These are phyloP conservation scores for Ophioninae sp. DNA, from an alignment of 2,888 invertebrate species.

Conservation along the genomic window DNA sequence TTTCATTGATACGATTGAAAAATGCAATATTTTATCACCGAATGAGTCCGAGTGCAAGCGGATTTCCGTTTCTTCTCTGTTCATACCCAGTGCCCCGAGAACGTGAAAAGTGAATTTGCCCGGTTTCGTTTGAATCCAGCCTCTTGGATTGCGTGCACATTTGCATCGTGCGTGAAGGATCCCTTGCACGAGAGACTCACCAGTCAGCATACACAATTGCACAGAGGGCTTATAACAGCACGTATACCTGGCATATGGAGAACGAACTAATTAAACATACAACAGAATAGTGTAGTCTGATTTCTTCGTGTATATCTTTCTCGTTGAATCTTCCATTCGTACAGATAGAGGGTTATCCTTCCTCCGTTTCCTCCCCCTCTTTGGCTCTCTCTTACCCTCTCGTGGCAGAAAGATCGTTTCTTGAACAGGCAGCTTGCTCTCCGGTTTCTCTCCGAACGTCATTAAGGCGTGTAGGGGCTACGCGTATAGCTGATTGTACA, in stretches of 20 bases:
- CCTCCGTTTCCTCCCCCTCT: constrained; percentile 18
- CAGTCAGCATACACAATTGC: constrained; percentile 6
- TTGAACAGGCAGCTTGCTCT: constrained; percentile 51
- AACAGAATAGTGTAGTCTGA: constrained; percentile 44
- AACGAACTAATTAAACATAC: constrained; percentile 61
- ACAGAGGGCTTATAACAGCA: constrained; percentile 11
- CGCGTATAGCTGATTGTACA: constrained; percentile 40
- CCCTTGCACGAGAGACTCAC: constrained; percentile 37
- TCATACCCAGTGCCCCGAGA: constrained; percentile 40
- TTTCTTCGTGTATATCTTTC: constrained; percentile 56
- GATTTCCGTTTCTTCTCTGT: constrained; percentile 2
- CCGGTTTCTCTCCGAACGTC: constrained; percentile 56
- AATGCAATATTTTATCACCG: not conserved
- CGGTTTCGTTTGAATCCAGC: constrained; percentile 41
- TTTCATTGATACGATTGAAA: not conserved
- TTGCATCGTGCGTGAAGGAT: constrained; percentile 47
- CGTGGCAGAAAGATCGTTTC: constrained; percentile 42
- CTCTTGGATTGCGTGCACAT: constrained; percentile 29
- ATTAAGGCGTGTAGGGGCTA: constrained; percentile 56
- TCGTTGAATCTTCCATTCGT: constrained; percentile 50
- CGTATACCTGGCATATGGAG: constrained; percentile 28
- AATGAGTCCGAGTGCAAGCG: constrained; percentile 13
- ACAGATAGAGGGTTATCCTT: constrained; percentile 26
- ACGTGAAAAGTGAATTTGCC: constrained; percentile 51
- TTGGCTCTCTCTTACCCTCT: not conserved